These are phyloP conservation scores for Lutraria rhynchaena DNA, from an alignment of 1,140 invertebrate species.

Conservation along the genomic window DNA sequence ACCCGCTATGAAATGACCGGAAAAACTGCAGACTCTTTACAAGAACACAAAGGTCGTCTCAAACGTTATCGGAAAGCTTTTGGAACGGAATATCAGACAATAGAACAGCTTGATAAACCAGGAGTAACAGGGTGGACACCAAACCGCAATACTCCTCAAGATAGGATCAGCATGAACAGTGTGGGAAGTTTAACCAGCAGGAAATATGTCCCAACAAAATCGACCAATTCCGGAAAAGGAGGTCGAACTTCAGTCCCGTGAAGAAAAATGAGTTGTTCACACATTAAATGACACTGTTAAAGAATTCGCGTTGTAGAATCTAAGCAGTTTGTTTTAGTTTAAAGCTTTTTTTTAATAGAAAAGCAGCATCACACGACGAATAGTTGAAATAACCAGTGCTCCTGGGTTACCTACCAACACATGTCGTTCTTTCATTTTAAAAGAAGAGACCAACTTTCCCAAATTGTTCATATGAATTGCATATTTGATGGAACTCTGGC, in stretches of 20 bases:
- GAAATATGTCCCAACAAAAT: not conserved
- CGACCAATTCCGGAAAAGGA: not conserved
- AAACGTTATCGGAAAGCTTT: slow-evolving; percentile 41
- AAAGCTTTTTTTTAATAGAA: too few species aligned
- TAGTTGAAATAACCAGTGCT: too few species aligned
- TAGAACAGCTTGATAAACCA: slow-evolving; percentile 1
- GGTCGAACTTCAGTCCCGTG: slow-evolving; percentile 1
- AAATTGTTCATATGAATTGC: too few species aligned
- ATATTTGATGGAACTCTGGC: too few species aligned
- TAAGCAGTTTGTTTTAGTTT: too few species aligned
- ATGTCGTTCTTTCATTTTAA: too few species aligned
- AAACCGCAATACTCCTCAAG: slow-evolving; percentile 2
- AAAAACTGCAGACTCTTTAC: slow-evolving; percentile 49
- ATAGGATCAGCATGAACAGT: slow-evolving; percentile 18
- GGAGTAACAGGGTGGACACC: slow-evolving; percentile 32
- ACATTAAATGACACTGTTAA: too few species aligned
- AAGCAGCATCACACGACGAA: too few species aligned
- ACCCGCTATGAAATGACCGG: slow-evolving; percentile 14
- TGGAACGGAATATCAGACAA: slow-evolving; percentile 28
- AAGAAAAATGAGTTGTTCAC: too few species aligned
- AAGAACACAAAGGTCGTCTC: slow-evolving; percentile 32
- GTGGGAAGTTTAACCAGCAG: slow-evolving; percentile 18
- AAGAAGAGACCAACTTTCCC: too few species aligned
- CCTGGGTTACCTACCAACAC: too few species aligned
- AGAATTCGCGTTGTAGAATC: too few species aligned